These are phyloP conservation scores for Sarcophaga subvicina DNA, from an alignment of 2,888 invertebrate species.

Conservation along the genomic window DNA sequence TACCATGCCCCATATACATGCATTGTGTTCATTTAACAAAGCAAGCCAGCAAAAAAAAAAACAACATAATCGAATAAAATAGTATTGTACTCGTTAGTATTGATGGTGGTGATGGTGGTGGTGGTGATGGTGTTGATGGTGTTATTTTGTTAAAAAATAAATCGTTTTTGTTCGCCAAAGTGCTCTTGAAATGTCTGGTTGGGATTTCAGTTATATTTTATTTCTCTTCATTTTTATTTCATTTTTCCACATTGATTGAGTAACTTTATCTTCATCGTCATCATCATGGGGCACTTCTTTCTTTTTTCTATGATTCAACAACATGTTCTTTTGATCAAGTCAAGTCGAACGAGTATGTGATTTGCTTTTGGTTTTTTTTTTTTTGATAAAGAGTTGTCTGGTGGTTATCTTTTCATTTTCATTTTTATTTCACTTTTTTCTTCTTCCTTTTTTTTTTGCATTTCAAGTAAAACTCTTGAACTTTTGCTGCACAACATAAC, in stretches of 20 bases:
- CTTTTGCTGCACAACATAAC: conserved; percentile 27
- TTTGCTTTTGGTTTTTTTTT: conserved; percentile 11
- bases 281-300: conserved; percentile 3
- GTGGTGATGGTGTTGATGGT: not conserved
- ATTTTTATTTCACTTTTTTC: not conserved
- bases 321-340: conserved; percentile 44
- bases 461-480: conserved; percentile 31
- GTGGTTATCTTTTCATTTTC: conserved; percentile 1
- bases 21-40: too few relatives aligned
- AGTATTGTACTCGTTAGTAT: too few relatives aligned
- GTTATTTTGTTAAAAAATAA: not conserved
- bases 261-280: conserved; percentile 38
- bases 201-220: not conserved
- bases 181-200: conserved; percentile 40
- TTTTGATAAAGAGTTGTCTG: conserved; percentile 51
- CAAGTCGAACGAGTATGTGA: not conserved
- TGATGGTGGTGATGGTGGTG: not conserved
- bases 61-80: too few relatives aligned
- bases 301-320: not conserved
- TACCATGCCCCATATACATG: too few relatives aligned
- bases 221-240: conserved; percentile 13
- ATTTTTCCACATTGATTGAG: conserved; percentile 42
- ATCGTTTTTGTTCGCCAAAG: conserved; percentile 5
- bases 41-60: too few relatives aligned
- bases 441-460: not conserved